Conservation (phyloP, 64 coral and sea anemone genomes). For the Stichodactyla mertensii region DNA sequence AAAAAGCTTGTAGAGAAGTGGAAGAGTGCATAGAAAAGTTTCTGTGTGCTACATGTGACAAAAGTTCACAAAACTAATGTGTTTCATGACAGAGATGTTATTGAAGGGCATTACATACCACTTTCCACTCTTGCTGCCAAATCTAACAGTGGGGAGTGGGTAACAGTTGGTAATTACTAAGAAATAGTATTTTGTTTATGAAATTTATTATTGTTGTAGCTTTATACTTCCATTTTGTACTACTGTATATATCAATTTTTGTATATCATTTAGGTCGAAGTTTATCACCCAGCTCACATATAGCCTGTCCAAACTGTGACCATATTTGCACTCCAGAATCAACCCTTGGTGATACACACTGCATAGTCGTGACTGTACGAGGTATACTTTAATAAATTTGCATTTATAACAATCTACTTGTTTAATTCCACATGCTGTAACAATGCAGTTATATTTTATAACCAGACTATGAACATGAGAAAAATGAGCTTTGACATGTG, state of each 20-base stretch:
- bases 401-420: neutral
- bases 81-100: conserved; percentile 18
- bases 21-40: too few relatives aligned
- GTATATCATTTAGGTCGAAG: neutral
- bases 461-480: neutral
- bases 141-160: conserved; percentile 19
- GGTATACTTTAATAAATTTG: conserved; percentile 3
- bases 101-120: conserved; percentile 25
- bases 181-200: neutral
- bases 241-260: neutral
- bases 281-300: conserved; percentile 13
- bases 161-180: conserved; percentile 11
- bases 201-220: neutral
- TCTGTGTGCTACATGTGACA: conserved; percentile 21
- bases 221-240: neutral
- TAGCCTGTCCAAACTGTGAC: conserved; percentile 23
- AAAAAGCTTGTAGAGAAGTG: neutral
- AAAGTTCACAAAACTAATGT: neutral
- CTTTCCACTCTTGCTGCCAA: neutral
- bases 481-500: too few relatives aligned
- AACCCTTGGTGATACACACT: conserved; percentile 20
- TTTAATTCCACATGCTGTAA: neutral
- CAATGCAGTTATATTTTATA: neutral
- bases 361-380: conserved; percentile 18
- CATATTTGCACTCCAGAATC: neutral